phyloP scores from a whole-genome alignment of 1,140 invertebrate genomes.

The Drosophila biarmipes region DNA sequence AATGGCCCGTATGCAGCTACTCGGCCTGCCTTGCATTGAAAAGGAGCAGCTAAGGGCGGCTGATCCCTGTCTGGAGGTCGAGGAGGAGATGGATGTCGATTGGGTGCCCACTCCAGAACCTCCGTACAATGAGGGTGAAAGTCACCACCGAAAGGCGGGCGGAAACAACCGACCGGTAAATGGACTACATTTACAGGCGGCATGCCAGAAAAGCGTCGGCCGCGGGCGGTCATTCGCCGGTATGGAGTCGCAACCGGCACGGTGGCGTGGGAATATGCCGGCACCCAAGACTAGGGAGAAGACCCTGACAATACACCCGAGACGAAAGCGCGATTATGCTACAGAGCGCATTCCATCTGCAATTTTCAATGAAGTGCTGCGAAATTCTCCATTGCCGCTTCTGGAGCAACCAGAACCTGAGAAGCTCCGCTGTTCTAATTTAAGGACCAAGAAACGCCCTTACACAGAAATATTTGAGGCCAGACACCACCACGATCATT shows the following conservation, averaged over 20 bases:
- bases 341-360: slow-evolving; percentile 61
- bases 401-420: slow-evolving; percentile 62
- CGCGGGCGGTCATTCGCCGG: background rate
- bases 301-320: slow-evolving; percentile 66
- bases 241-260: slow-evolving; percentile 7
- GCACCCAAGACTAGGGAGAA: slow-evolving; percentile 67
- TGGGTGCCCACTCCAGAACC: slow-evolving; percentile 67
- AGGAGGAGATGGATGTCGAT: slow-evolving; percentile 54
- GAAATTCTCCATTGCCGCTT: slow-evolving; percentile 44
- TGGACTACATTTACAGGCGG: background rate
- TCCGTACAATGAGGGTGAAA: background rate
- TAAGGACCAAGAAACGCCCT: slow-evolving; percentile 46
- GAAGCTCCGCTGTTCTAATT: slow-evolving; percentile 56
- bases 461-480: slow-evolving; percentile 67
- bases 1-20: slow-evolving; percentile 58
- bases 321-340: slow-evolving; percentile 56
- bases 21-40: slow-evolving; percentile 66
- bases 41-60: slow-evolving; percentile 36
- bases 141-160: slow-evolving; percentile 14
- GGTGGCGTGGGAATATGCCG: slow-evolving; percentile 72
- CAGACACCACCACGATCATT: slow-evolving; percentile 80
- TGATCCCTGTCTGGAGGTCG: slow-evolving; percentile 55
- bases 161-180: slow-evolving; percentile 12
- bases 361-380: slow-evolving; percentile 58
- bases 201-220: background rate